Conservation (phyloP, 2,888 invertebrate species). For the Mycalesis mineus region DNA sequence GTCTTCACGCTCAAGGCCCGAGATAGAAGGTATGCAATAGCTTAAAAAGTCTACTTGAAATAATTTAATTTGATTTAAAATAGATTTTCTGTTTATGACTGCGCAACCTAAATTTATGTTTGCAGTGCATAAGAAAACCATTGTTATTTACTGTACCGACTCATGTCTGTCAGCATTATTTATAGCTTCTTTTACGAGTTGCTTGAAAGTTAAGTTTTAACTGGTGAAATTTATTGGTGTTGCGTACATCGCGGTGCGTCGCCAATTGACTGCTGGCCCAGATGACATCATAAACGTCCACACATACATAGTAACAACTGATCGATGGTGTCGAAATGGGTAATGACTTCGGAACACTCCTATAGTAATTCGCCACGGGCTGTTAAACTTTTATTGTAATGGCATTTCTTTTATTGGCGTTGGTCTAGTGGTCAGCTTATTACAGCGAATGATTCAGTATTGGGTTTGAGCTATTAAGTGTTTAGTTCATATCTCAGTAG, state of each 20-base stretch:
- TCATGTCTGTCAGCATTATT: not conserved
- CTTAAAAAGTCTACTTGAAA: too few species aligned
- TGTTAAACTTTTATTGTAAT: constrained; percentile 36
- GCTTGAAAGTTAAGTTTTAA: not conserved
- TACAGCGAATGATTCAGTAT: too few species aligned
- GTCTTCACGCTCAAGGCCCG: too few species aligned
- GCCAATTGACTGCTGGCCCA: constrained; percentile 54
- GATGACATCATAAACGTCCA: constrained; percentile 52
- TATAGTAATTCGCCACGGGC: constrained; percentile 40
- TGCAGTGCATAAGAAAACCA: not conserved
- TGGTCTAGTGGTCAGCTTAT: too few species aligned
- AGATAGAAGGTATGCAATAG: too few species aligned
- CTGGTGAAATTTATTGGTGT: constrained; percentile 7
- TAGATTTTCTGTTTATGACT: too few species aligned
- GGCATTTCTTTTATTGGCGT: constrained; percentile 7
- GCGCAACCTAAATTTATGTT: not conserved
- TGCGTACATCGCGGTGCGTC: constrained; percentile 27
- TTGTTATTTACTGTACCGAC: not conserved
- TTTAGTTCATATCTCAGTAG: too few species aligned
- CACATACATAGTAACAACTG: constrained; percentile 23
- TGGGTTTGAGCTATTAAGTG: too few species aligned
- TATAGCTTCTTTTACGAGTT: not conserved
- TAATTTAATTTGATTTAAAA: too few species aligned
- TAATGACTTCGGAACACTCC: constrained; percentile 38
- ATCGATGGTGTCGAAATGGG: constrained; percentile 41